Evolutionary conservation across 2,113 vertebrate species (phyloP), one percentile per base, ranked within the genome.

Genomic region (Cettia cetti): DNA sequence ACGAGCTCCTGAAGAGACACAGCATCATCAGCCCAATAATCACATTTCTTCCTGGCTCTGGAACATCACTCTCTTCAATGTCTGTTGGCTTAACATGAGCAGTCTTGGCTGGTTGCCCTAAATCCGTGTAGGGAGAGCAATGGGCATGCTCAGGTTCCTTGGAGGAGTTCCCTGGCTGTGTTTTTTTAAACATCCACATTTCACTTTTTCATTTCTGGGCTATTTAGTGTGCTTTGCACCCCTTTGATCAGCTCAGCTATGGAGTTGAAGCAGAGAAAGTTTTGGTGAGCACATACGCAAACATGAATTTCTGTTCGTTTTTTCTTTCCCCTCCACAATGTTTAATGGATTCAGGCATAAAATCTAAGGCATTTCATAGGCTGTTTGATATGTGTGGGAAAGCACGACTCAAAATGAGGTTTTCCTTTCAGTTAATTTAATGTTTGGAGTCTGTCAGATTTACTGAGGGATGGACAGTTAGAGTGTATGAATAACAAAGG

Each of bases 361-460:
- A 96, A 94, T 94, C 81, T 37, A 50, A 92, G 68, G 64, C 56
- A 26, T 95, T 97, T 97, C 90, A 94, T 80, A 94, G 89, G 16
- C 76, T 94, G 61, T 92, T 96, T 96, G 92, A 49, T 88, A 90
- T 56, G 84, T 95, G 96, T 88, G 91, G 70, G 66, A 90, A 90
- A 95, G 90, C 64, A 74, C 6, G 16, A 54, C 26, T 96, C 82
- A 92, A 71, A 97, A 87, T 81, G 77, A 95, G 56, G 70, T 81
- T 97, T 97, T 96, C 70, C 90, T 97, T 96, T 91, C 82, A 93
- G 78, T 96, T 95, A 93, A 91, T 96, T 85, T 86, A 37, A 90
- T 95, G 82, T 95, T 94, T 95, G 80, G 64, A 87, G 70, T 89
- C 91, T 94, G 93, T 92, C 92, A 95, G 91, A 61, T 90, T 85